Evolutionary conservation across 2,888 invertebrate genomes (phyloP), one percentile per base, ranked within the genome.

Genomic region (Capitulum mitella): DNA sequence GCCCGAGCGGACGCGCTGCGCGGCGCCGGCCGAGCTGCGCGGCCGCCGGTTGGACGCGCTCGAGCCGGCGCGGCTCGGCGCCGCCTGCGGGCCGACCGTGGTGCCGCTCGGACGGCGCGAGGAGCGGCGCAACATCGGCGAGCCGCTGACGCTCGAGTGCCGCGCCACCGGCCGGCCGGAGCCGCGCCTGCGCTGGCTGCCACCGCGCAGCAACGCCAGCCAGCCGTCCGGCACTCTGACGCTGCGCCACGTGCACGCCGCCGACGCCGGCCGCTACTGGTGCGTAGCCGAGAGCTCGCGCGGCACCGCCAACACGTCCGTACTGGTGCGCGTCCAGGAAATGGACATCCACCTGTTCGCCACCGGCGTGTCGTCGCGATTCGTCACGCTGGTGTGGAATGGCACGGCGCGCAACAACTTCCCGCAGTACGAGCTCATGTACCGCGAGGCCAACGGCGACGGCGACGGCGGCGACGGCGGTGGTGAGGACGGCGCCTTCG

Each of bases 161-260:
- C 84, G 86, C 58, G 85, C 86, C 3, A 83, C 85, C n/a, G 87
- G 87, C 1, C 83, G 85, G 26, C 87, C 87, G 26, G 78, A 81
- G 12, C 87, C 87, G 14, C 80, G 82, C 64, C 81, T 87, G 19
- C 82, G 83, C 78, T 87, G 87, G 87, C 81, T 84, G 32, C 82
- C 86, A 12, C 86, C 87, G 16, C 64, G 19, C 34, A 14, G 8
- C 34, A 84, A 84, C 79, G 86, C 86, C 8, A 82, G 83, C 8
- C 80, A 83, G 22, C 82, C 82, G 54, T 83, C 84, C 2, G 83
- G 84, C 58, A 83, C 83, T 19, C 81, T 85, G 12, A 79, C 80
- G 8, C 82, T 85, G 51, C 82, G 81, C 78, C 84, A 84, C 77
- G 79, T 85, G 34, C 82, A 82, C 80, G 83, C 81, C 26, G 82